phyloP scores from a whole-genome alignment of 2,797 vertebrate genomes.

The Adrianichthys oophorus region DNA sequence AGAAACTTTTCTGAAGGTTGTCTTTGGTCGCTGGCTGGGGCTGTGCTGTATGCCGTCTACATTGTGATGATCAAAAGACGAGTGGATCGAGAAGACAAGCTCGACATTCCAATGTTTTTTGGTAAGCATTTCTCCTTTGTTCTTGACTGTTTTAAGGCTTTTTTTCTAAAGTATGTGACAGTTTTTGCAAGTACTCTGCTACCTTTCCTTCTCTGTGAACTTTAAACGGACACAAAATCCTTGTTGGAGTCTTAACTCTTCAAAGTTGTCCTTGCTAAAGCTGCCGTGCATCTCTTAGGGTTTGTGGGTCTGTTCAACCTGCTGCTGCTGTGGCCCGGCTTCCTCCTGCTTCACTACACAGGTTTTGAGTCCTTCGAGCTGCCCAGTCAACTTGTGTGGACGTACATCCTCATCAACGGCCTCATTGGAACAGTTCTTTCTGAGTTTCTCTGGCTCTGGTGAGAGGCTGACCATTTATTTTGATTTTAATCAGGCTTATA shows the following conservation, averaged over 20 bases:
- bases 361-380: constrained; percentile 94
- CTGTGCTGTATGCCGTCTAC: constrained; percentile 91
- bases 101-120: constrained; percentile 98
- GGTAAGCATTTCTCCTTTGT: constrained; percentile 74
- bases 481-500: background rate
- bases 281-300: constrained; percentile 74
- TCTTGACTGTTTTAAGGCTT: background rate
- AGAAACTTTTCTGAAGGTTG: constrained; percentile 75
- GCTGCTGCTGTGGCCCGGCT: constrained; percentile 95
- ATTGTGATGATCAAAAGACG: constrained; percentile 97
- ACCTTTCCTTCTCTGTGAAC: background rate
- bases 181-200: background rate
- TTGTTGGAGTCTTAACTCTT: background rate
- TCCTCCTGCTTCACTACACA: constrained; percentile 94
- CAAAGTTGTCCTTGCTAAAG: background rate
- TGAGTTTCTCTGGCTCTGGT: constrained; percentile 98
- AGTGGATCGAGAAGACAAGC: constrained; percentile 93
- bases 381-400: constrained; percentile 91
- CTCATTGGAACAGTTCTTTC: constrained; percentile 95
- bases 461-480: constrained; percentile 32
- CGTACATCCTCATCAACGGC: constrained; percentile 94
- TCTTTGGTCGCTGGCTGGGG: constrained; percentile 92
- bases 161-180: background rate
- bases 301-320: constrained; percentile 97
- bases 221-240: too few relatives aligned